phyloP scores from a whole-genome alignment of 2,797 vertebrate species.

The Squalus acanthias region DNA sequence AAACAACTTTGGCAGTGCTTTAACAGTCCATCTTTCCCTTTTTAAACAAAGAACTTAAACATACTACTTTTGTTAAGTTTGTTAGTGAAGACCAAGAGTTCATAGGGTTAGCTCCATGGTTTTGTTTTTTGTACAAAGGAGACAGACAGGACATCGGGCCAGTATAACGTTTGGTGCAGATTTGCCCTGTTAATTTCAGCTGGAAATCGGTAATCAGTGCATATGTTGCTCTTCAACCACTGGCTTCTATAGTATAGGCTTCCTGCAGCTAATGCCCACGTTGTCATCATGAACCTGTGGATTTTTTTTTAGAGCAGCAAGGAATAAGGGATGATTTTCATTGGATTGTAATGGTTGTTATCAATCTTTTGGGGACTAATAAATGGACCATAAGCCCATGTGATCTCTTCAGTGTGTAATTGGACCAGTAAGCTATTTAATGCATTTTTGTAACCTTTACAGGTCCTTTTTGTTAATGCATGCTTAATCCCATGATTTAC shows the following conservation, averaged over 20 bases:
- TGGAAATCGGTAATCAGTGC: not conserved
- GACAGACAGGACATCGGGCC: not conserved
- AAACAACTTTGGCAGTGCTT: not conserved
- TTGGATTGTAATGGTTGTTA: not conserved
- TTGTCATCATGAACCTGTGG: not conserved
- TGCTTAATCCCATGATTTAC: not conserved
- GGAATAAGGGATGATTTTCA: not conserved
- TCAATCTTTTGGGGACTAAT: not conserved
- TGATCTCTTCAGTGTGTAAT: not conserved
- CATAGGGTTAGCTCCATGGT: not conserved
- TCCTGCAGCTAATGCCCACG: not conserved
- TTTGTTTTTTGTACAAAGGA: not conserved
- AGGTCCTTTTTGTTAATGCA: not conserved
- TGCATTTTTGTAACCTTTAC: not conserved
- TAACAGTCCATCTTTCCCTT: not conserved
- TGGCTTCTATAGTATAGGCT: not conserved
- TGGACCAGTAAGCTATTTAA: not conserved
- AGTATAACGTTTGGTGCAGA: not conserved
- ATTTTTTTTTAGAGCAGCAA: not conserved
- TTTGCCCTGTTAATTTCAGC: not conserved
- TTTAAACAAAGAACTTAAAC: not conserved
- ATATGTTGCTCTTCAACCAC: not conserved
- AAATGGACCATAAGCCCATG: not conserved
- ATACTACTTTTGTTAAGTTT: not conserved
- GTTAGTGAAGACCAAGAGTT: not conserved